A percentile compares a stretch with the other conserved stretches of the same genome.
These are phyloP conservation scores for Abramis brama DNA, from an alignment of 2,113 vertebrate genomes.

Conservation along the genomic window DNA sequence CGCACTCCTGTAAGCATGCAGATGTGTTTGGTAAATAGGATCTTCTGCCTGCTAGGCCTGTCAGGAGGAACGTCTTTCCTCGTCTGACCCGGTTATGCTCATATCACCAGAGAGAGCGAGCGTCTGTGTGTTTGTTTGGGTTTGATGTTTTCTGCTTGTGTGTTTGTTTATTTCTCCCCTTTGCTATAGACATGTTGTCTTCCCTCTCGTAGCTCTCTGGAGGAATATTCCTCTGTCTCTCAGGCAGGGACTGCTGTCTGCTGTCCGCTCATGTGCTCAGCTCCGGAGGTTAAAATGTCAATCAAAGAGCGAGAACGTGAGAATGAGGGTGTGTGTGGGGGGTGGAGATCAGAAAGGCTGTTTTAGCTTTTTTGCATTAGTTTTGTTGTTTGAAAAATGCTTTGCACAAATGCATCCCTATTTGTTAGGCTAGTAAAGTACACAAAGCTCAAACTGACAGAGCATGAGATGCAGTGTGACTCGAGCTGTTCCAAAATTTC, in stretches of 20 bases:
- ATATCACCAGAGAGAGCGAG: conserved; percentile 49
- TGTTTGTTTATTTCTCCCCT: not conserved
- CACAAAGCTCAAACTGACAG: conserved; percentile 27
- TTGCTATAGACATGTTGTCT: not conserved
- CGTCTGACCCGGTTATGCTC: conserved; percentile 54
- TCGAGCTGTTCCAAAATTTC: not conserved
- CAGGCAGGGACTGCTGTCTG: conserved; percentile 33
- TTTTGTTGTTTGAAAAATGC: not conserved
- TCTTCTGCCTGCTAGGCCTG: conserved; percentile 31
- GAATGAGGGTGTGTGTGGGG: not conserved
- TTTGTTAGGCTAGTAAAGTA: conserved; percentile 23
- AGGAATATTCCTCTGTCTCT: conserved; percentile 39
- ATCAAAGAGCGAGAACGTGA: conserved; percentile 20
- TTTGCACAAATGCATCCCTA: not conserved
- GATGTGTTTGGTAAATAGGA: conserved; percentile 28
- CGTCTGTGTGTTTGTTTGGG: conserved; percentile 46
- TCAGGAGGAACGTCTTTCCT: conserved; percentile 54
- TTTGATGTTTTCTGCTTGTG: conserved; percentile 35
- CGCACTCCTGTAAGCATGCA: conserved; percentile 19
- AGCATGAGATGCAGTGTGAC: not conserved
- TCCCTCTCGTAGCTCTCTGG: not conserved
- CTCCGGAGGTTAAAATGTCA: conserved; percentile 11
- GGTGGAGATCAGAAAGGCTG: not conserved
- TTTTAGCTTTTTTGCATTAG: not conserved
- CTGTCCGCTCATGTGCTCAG: conserved; percentile 17